Conservation (phyloP, 2,113 vertebrate genomes). For the Leiothrix lutea region DNA sequence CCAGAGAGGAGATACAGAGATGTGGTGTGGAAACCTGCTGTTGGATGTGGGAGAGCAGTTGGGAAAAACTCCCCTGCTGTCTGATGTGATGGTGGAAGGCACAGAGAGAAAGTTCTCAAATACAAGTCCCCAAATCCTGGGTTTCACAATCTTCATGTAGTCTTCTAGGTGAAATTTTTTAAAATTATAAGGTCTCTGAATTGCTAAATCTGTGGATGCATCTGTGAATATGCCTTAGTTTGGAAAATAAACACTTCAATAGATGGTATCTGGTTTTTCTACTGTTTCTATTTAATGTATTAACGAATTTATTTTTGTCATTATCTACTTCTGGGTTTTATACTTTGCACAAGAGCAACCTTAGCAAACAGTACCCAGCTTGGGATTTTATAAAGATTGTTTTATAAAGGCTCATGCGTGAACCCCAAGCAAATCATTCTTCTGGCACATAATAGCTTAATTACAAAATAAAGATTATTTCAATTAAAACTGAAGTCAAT, state of each 20-base stretch:
- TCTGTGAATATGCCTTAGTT: neutral
- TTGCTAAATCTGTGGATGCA: neutral
- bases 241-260: neutral
- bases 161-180: neutral
- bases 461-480: constrained; percentile 36
- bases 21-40: neutral
- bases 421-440: neutral
- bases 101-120: neutral
- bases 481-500: constrained; percentile 16
- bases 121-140: fast-evolving
- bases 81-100: neutral
- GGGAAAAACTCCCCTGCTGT: neutral
- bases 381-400: neutral
- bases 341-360: neutral
- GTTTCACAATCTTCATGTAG: neutral
- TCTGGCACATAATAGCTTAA: neutral
- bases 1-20: fast-evolving
- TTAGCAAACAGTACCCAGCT: neutral
- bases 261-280: neutral
- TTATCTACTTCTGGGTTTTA: neutral
- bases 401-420: fast-evolving
- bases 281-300: neutral
- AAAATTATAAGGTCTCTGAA: neutral
- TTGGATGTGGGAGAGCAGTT: neutral
- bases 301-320: neutral